phyloP scores from a whole-genome alignment of 1,140 invertebrate species.

The Asbolus verrucosus region DNA sequence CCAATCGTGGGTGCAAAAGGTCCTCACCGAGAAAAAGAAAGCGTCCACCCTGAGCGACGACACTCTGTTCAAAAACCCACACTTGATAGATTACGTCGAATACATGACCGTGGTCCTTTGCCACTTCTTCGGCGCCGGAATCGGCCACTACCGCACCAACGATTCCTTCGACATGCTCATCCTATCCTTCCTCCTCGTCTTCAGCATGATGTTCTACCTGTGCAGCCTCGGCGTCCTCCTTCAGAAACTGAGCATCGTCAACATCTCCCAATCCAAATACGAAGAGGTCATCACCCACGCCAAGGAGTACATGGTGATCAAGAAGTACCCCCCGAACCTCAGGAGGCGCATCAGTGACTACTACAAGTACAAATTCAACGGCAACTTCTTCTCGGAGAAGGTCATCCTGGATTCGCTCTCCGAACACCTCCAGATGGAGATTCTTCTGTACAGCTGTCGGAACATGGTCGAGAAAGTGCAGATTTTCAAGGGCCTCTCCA shows the following conservation, averaged over 20 bases:
- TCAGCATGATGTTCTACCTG: background rate
- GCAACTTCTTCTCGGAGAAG: slow-evolving; percentile 1
- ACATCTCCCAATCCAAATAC: background rate
- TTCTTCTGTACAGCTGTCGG: slow-evolving; percentile 20
- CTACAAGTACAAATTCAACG: background rate
- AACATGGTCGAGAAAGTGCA: slow-evolving; percentile 8
- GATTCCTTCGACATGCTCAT: background rate
- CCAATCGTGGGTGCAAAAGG: background rate
- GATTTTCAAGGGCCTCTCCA: slow-evolving; percentile 3
- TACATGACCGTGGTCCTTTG: background rate
- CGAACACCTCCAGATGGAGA: slow-evolving; percentile 12
- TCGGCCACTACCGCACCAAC: background rate
- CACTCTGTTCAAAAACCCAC: too few species aligned
- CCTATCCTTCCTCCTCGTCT: background rate
- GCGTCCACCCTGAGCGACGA: too few species aligned
- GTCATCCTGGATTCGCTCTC: background rate
- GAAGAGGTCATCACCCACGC: background rate
- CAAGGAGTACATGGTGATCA: background rate
- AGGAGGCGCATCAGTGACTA: background rate
- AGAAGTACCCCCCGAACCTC: background rate
- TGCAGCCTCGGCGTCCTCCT: background rate
- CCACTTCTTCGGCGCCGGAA: slow-evolving; percentile 1
- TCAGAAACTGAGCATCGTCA: background rate
- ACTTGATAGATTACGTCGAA: background rate
- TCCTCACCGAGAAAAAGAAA: too few species aligned